Base-by-base conservation (phyloP, 2,888 invertebrate species). In the Leptinotarsa tumamoca region DNA sequence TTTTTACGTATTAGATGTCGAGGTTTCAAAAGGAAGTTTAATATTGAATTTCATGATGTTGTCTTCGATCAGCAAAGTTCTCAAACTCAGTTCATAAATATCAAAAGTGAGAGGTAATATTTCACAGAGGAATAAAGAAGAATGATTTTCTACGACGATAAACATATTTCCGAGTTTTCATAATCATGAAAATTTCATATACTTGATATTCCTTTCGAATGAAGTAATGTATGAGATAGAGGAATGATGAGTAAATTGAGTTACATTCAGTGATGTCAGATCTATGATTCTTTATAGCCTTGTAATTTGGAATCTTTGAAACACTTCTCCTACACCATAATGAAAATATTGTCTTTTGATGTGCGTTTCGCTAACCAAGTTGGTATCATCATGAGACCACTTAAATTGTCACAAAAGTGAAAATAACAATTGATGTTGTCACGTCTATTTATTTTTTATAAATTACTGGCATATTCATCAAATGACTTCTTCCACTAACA, bases 11-110 rank as follows among this genome's bases (percentile, higher is more conserved):
- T 63, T 63, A 33, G 15, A 33, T n/a, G 63, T 27, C 33, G 7
- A 17, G n/a, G 63, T 33, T 27, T 63, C 63, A 17, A 33, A 33
- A 63, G 63, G 15, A 63, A 63, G n/a, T 63, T 63, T 33, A 15
- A 63, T 63, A 63, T 63, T 63, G 63, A 63, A 63, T 63, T 63
- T 63, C 63, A 63, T 27, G 63, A 63, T 63, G n/a, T 27, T 63
- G 17, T 27, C 63, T 63, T 63, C 27, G 63, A 63, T 63, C 33
- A 33, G 27, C 27, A 10, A 33, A 63, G 63, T 33, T 33, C 27
- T 33, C 27, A n/a, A 43, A 63, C 63, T n/a, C 27, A 33, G 27
- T 63, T 63, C 63, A 23, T 63, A 33, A 63, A 33, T 63, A 33
- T 15, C 27, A 33, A 10, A 33, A 63, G 63, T 33, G 27, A 33